Percentiles rank a stretch among this genome's conserved stretches.
Conservation (phyloP, 2,113 vertebrate species). For the Erinaceus europaeus region DNA sequence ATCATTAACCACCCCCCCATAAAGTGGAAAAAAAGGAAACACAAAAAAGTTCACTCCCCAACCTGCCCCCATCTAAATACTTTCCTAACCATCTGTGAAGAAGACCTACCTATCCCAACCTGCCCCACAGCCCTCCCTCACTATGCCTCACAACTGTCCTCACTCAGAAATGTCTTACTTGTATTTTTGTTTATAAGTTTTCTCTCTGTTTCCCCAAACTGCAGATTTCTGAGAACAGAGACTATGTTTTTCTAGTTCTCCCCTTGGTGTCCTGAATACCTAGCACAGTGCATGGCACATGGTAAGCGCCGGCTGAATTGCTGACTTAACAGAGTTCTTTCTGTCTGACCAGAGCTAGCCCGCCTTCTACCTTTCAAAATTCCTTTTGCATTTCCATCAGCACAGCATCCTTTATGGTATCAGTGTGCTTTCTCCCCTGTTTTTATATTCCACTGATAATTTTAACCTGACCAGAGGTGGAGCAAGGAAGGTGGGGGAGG, state of each 20-base stretch:
- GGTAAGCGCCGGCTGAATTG: neutral
- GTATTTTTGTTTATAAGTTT: neutral
- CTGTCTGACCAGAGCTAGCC: neutral
- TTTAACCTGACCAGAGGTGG: neutral
- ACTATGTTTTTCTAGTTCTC: neutral
- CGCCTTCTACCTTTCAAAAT: neutral
- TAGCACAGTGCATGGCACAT: neutral
- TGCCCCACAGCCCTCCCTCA: neutral
- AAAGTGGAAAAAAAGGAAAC: no score
- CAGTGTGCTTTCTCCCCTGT: accelerated
- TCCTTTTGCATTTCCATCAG: neutral
- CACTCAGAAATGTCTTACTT: neutral
- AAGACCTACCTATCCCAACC: neutral
- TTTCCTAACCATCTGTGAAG: neutral
- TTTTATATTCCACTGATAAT: slow-evolving; percentile 14
- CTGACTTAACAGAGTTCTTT: neutral
- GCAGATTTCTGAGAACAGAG: neutral
- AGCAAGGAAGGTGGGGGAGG: neutral
- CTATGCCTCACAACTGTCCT: accelerated
- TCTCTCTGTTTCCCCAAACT: neutral
- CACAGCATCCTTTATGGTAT: neutral
- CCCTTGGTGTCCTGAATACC: neutral
- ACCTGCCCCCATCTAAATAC: neutral
- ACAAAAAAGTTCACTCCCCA: neutral
- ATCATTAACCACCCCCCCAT: no score